Percentiles rank a stretch among this genome's conserved stretches.
phyloP scores from a whole-genome alignment of 2,113 vertebrate genomes.

The Dipodomys ordii region DNA sequence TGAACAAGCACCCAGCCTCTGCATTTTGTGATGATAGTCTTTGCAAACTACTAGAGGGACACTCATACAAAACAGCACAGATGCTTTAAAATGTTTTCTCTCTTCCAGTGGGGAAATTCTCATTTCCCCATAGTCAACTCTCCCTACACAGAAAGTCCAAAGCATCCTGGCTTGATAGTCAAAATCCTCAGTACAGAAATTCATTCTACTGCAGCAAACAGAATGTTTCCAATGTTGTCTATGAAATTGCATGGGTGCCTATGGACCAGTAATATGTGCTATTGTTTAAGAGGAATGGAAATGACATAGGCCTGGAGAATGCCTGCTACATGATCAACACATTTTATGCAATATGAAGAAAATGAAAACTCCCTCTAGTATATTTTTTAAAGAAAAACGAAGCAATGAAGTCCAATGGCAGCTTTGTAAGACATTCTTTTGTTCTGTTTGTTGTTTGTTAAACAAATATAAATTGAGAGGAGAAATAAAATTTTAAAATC shows the following conservation, averaged over 20 bases:
- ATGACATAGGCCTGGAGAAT: neutral
- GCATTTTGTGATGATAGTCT: neutral
- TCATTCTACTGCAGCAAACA: constrained; percentile 23
- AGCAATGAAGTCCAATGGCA: neutral
- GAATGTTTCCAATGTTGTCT: constrained; percentile 22
- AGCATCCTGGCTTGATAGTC: neutral
- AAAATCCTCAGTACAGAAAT: constrained; percentile 42
- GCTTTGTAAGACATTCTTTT: neutral
- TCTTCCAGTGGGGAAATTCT: neutral
- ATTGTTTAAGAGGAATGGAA: constrained; percentile 5
- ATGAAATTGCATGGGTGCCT: constrained; percentile 39
- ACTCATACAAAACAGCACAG: neutral
- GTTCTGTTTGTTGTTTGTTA: neutral
- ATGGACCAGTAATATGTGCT: constrained; percentile 3
- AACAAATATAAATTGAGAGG: constrained; percentile 1
- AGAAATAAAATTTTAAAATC: constrained; percentile 35
- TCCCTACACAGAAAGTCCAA: neutral
- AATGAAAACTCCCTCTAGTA: constrained; percentile 50
- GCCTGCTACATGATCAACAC: constrained; percentile 2
- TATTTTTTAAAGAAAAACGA: constrained; percentile 53
- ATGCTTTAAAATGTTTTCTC: neutral
- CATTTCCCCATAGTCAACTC: neutral
- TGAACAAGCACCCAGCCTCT: neutral
- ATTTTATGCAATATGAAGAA: neutral
- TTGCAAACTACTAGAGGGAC: neutral